Evolutionary conservation across 2,888 invertebrate species (phyloP).

Genomic region (Anticlea derivata): DNA sequence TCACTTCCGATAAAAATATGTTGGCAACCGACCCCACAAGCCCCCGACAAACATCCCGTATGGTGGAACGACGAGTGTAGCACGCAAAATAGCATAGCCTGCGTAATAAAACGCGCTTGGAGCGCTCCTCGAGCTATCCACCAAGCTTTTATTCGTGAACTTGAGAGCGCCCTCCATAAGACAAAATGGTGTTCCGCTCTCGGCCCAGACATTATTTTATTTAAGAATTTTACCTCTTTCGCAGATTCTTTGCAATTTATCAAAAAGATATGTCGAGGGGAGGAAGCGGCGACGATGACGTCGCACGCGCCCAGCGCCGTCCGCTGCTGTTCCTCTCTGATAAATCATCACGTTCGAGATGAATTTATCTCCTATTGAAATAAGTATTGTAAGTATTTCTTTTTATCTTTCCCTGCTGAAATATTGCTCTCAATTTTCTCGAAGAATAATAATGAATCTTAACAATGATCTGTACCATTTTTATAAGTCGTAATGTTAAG

Average conservation of each 20-base stretch:
- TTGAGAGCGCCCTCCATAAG: constrained; percentile 36
- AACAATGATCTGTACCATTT: constrained; percentile 28
- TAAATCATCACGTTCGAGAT: constrained; percentile 71
- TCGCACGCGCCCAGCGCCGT: constrained; percentile 52
- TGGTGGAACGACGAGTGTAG: constrained; percentile 35
- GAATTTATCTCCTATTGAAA: constrained; percentile 61
- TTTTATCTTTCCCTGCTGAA: constrained; percentile 42
- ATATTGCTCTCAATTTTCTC: constrained; percentile 28
- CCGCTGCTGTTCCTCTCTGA: constrained; percentile 47
- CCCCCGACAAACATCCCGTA: constrained; percentile 32
- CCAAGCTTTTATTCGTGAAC: constrained; percentile 45
- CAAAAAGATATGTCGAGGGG: constrained; percentile 63
- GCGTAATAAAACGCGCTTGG: constrained; percentile 35
- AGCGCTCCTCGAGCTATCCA: constrained; percentile 32
- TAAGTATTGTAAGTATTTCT: constrained; percentile 48
- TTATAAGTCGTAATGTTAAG: constrained; percentile 35
- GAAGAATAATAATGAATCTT: constrained; percentile 21
- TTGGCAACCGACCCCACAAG: constrained; percentile 35
- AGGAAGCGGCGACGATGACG: constrained; percentile 63
- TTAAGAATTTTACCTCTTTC: constrained; percentile 59
- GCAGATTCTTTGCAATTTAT: constrained; percentile 70
- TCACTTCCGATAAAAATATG: constrained; percentile 60
- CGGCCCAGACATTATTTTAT: constrained; percentile 47
- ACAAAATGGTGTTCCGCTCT: constrained; percentile 38
- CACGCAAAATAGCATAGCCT: constrained; percentile 50